Base-by-base conservation (phyloP, 2,797 vertebrate genomes). In the Lateolabrax maculatus region DNA sequence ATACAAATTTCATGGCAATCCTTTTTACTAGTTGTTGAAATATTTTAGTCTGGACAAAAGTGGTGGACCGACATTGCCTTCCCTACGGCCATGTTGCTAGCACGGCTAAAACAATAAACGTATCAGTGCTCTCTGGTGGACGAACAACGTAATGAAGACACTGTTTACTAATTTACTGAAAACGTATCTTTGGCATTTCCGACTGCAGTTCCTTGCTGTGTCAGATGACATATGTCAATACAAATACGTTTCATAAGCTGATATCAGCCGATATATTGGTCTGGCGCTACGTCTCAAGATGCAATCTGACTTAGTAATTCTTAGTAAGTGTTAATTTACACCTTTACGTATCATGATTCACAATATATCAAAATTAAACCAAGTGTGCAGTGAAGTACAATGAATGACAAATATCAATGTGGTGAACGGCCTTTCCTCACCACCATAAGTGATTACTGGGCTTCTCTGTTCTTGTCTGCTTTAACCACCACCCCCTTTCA, bases 401-500 rank as follows among this genome's bases (percentile, higher is more conserved):
- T 27, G 58, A 23, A 52, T 34, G 12, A 75, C 21, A 77, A 66
- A 31, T 21, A 57, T 64, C 34, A 67, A 3, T 43, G 57, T 58
- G 51, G 55, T 16, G 37, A 37, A 46, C 39, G 61, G 25, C 21
- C 27, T 61, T 49, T 63, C 11, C 29, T 57, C 57, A 61, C 57
- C 27, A 31, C 44, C 34, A 55, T 23, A 44, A 65, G 52, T 77
- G 49, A 79, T 86, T 69, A 81, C 64, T 86, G 69, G 58, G 70
- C 75, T 41, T 48, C 72, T 87, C 67, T 89, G 79, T 77, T 75
- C 44, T 43, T 66, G 58, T 23, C 56, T 53, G 48, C 19, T 63
- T 16, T 37, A 68, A 67, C 27, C 51, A 19, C 39, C 66, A 21
- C 66, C 70, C 57, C 65, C 61, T 6, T 2, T 60, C 57, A 66